Percentiles rank a stretch among this genome's conserved stretches.
phyloP scores from a whole-genome alignment of 1,140 invertebrate genomes.

The Aphaenogaster rudis region DNA sequence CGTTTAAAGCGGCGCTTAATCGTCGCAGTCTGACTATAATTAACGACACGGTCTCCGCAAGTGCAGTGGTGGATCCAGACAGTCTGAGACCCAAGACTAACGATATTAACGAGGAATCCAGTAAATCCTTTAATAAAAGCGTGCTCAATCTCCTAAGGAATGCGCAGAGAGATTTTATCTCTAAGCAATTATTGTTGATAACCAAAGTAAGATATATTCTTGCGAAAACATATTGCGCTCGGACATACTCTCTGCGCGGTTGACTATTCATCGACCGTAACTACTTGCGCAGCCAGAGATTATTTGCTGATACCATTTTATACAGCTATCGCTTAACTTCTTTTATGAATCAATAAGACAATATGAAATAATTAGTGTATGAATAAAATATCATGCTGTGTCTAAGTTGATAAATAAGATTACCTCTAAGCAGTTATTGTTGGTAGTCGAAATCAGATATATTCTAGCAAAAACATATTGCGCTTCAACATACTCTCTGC shows the following conservation, averaged over 20 bases:
- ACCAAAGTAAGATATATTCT: neutral
- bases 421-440: neutral
- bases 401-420: neutral
- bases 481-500: neutral
- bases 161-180: neutral
- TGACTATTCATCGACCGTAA: neutral
- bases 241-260: neutral
- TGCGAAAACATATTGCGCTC: neutral
- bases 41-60: constrained; percentile 12
- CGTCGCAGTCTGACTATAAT: constrained; percentile 28
- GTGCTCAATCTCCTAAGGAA: neutral
- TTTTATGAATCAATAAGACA: neutral
- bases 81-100: neutral
- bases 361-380: neutral
- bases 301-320: neutral
- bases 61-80: neutral
- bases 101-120: neutral
- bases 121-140: neutral
- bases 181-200: neutral
- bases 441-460: neutral
- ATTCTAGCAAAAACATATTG: neutral
- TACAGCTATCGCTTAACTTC: neutral
- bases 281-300: constrained; percentile 5
- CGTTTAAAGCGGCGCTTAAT: constrained; percentile 35
- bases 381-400: neutral